Percentiles rank a stretch among this genome's conserved stretches.
These are phyloP conservation scores for Notospermus geniculatus DNA, from an alignment of 1,140 invertebrate genomes.

Conservation along the genomic window DNA sequence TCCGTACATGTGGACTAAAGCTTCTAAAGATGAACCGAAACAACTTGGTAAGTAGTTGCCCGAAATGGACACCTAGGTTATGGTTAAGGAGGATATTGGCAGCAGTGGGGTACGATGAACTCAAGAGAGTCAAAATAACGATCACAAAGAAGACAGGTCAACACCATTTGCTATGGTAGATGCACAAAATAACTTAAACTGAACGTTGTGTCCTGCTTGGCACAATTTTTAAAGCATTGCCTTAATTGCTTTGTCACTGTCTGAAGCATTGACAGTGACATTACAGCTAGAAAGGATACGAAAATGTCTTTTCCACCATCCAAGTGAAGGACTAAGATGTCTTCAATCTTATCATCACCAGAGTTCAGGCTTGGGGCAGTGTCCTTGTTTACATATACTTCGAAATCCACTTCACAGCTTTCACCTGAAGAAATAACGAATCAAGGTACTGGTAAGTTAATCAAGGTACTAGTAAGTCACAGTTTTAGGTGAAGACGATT, in stretches of 20 bases:
- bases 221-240: background rate
- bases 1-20: slow-evolving; percentile 77
- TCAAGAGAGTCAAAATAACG: no score
- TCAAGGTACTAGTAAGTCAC: no score
- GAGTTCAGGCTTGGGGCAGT: slow-evolving; percentile 77
- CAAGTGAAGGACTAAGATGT: slow-evolving; percentile 92
- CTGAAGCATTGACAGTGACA: background rate
- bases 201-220: no score
- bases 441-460: no score
- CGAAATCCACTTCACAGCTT: slow-evolving; percentile 39
- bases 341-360: slow-evolving; percentile 81
- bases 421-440: slow-evolving; percentile 34
- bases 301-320: slow-evolving; percentile 96
- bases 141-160: no score
- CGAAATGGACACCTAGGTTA: slow-evolving; percentile 43
- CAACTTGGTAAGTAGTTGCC: slow-evolving; percentile 70
- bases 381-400: slow-evolving; percentile 77
- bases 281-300: slow-evolving; percentile 60
- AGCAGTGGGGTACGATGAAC: background rate
- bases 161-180: no score
- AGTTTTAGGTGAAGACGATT: no score
- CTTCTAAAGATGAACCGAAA: slow-evolving; percentile 90
- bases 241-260: no score
- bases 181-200: no score
- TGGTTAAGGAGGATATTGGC: slow-evolving; percentile 6